These are phyloP conservation scores for Ginglymostoma cirratum DNA, from an alignment of 2,113 vertebrate genomes.

Conservation along the genomic window DNA sequence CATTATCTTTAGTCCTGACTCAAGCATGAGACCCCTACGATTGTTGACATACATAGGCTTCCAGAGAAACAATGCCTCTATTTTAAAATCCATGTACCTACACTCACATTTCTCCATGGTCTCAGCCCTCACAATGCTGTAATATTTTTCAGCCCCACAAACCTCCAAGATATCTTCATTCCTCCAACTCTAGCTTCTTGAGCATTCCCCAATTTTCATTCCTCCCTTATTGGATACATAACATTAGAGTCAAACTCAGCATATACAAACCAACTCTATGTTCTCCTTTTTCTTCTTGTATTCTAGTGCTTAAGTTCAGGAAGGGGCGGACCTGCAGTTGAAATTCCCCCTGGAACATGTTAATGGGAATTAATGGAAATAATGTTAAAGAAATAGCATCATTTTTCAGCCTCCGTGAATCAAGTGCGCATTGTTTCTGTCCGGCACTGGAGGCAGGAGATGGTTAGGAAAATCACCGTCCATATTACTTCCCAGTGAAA, in stretches of 20 bases:
- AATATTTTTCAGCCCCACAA: no score
- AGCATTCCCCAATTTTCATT: no score
- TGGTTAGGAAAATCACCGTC: background rate
- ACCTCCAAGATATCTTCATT: no score
- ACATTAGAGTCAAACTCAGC: background rate
- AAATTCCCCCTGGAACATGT: background rate
- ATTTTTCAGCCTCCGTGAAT: background rate
- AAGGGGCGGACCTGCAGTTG: background rate
- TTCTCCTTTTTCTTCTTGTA: background rate
- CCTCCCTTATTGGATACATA: background rate
- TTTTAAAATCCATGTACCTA: no score
- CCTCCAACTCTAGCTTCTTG: no score
- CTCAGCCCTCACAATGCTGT: no score
- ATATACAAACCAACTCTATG: no score
- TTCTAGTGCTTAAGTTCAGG: background rate
- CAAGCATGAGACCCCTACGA: no score
- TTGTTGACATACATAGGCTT: no score
- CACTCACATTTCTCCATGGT: no score
- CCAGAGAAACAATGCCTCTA: no score
- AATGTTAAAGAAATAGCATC: background rate
- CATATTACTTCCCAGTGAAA: background rate
- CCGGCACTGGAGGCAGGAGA: background rate
- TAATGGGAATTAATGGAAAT: background rate
- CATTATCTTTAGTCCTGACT: no score
- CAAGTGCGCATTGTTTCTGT: background rate